Base-by-base conservation (phyloP, 2,797 vertebrate species). In the Tiaroga cobitis region DNA sequence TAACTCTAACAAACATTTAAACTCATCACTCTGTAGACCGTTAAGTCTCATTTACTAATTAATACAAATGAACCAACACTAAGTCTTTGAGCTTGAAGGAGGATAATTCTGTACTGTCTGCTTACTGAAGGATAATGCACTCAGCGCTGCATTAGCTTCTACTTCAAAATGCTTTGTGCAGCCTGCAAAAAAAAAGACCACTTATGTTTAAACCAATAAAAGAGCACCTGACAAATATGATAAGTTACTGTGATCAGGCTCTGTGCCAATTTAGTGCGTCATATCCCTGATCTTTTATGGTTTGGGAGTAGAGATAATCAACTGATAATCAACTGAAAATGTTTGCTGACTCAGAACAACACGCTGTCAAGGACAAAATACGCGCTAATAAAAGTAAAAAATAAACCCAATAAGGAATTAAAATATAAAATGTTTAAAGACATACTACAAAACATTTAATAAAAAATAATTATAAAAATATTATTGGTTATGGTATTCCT, bases 81-180 rank as follows among this genome's bases (percentile, higher is more conserved):
- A 84, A 59, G 74, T 43, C 75, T 84, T 43, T 84, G 51, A 84
- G 75, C 83, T 46, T 78, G 37, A 78, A 59, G 54, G 19, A 84
- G 65, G 67, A 81, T 69, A 19, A 37, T 59, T 21, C 37, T 70
- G 54, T 69, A 32, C 32, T 41, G 72, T 80, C 59, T 73, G 37
- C 69, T 73, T 43, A 41, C 69, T 74, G 41, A 75, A 26, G 70
- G 41, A 75, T 34, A 83, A 83, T 83, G 81, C 41, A 34, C 10
- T 77, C 59, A 51, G 34, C 3, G 18, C 9, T 67, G 29, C 59
- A 29, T 67, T 75, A 39, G 59, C 29, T 76, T 74, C 80, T 73
- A 63, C 43, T 68, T 68, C 63, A 49, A 67, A 80, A 80, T 80
- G 80, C 69, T 82, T 76, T 67, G 82, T 51, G 43, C 43, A 39